Percentiles rank a stretch among this genome's conserved stretches.
Evolutionary conservation across 2,888 invertebrate genomes (phyloP).

Genomic region (Piscicola geometra): DNA sequence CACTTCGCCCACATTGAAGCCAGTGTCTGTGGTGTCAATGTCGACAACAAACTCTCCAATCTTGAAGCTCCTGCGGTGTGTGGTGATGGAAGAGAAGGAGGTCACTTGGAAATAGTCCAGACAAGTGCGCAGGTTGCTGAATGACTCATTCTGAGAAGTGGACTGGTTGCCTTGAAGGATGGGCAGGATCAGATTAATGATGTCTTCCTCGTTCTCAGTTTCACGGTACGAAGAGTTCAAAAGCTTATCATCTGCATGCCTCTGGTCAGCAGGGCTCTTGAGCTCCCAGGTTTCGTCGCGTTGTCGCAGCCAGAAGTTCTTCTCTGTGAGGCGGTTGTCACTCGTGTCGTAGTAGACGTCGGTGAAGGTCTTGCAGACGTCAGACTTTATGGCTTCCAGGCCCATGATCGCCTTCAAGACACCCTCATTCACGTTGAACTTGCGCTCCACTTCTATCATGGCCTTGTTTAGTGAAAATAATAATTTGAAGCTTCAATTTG

Average conservation of each 20-base stretch:
- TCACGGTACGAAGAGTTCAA: conserved; percentile 28
- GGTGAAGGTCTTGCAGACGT: conserved; percentile 21
- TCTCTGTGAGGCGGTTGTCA: not conserved
- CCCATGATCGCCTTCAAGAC: not conserved
- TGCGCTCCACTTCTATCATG: conserved; percentile 31
- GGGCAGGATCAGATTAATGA: conserved; percentile 23
- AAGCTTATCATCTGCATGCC: not conserved
- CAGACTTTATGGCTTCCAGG: not conserved
- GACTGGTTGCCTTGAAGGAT: not conserved
- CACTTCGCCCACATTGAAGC: conserved; percentile 27
- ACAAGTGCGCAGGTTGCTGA: not conserved
- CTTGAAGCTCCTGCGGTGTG: not conserved
- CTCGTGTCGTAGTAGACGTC: conserved; percentile 25
- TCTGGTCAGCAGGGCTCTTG: conserved; percentile 25
- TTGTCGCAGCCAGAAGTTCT: conserved; percentile 30
- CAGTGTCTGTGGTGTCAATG: conserved; percentile 28
- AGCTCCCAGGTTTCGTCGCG: conserved; percentile 26
- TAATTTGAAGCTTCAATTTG: too few species aligned
- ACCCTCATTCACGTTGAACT: conserved; percentile 18
- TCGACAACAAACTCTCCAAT: conserved; percentile 19
- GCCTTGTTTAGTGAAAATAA: too few species aligned
- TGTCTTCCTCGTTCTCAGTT: not conserved
- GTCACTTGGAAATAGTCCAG: not conserved
- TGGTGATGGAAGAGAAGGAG: conserved; percentile 18
- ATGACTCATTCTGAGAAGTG: not conserved